These are phyloP conservation scores for Andrena dorsata DNA, from an alignment of 2,888 invertebrate genomes.

Conservation along the genomic window DNA sequence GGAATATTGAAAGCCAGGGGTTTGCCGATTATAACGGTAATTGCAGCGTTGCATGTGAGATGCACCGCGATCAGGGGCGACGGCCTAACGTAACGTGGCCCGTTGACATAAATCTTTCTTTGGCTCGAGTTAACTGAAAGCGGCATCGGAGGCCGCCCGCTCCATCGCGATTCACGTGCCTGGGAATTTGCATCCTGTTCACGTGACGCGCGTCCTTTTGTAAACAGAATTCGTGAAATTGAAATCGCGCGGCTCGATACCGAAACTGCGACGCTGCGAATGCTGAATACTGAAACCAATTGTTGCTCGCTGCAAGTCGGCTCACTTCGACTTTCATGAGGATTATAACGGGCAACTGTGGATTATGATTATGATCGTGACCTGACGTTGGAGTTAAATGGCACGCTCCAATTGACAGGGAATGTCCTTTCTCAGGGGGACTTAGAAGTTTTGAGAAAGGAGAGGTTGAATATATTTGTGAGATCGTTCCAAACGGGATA, in stretches of 20 bases:
- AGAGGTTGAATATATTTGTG: not conserved
- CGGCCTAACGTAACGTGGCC: constrained; percentile 19
- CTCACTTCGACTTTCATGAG: not conserved
- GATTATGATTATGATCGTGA: too few relatives aligned
- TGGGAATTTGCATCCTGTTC: constrained; percentile 23
- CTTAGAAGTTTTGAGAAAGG: too few relatives aligned
- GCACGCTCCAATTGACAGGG: too few relatives aligned
- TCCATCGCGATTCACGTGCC: not conserved
- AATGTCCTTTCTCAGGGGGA: too few relatives aligned
- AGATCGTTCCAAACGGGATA: not conserved
- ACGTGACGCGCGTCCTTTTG: constrained; percentile 7
- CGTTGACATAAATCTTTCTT: constrained; percentile 27
- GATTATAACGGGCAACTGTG: too few relatives aligned
- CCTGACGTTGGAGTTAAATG: too few relatives aligned
- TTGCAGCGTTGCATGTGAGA: constrained; percentile 41
- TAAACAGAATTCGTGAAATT: constrained; percentile 32
- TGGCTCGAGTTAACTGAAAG: constrained; percentile 6
- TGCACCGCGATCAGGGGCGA: constrained; percentile 20
- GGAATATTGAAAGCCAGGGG: constrained; percentile 36
- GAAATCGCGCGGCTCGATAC: constrained; percentile 6
- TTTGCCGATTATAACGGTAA: constrained; percentile 36
- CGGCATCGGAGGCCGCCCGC: not conserved
- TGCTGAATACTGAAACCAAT: not conserved
- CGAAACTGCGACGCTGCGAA: not conserved
- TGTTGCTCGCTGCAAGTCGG: not conserved